Evolutionary conservation across 2,797 vertebrate genomes (phyloP).

Genomic region (Pygocentrus nattereri): DNA sequence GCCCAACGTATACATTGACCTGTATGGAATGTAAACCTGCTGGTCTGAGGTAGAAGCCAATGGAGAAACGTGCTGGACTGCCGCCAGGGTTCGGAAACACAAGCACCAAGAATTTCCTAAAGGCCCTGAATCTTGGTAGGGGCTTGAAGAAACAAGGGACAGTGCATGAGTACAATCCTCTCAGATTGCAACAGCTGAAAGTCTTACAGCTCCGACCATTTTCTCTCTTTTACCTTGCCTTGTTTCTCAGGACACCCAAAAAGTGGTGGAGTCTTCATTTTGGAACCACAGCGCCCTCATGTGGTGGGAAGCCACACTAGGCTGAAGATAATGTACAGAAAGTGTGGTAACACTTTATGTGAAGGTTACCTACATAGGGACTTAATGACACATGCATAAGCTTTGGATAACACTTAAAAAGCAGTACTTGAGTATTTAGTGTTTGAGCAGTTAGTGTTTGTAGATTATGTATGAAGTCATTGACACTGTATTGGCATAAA

Average conservation of each 20-base stretch:
- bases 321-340: neutral
- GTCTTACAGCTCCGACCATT: neutral
- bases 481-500: too few relatives aligned
- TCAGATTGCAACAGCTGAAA: neutral
- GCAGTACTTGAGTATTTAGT: too few relatives aligned
- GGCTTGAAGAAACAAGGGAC: neutral
- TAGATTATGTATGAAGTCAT: too few relatives aligned
- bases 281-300: constrained; percentile 23
- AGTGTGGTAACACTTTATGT: neutral
- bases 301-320: neutral
- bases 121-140: neutral
- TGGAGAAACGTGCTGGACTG: constrained; percentile 63
- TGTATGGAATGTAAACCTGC: constrained; percentile 68
- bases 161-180: neutral
- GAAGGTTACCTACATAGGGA: too few relatives aligned
- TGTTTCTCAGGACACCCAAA: neutral
- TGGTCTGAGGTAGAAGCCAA: constrained; percentile 69
- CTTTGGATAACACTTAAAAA: too few relatives aligned
- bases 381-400: too few relatives aligned
- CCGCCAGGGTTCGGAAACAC: constrained; percentile 51
- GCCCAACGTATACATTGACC: constrained; percentile 61
- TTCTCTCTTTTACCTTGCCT: neutral
- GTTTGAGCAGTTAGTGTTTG: too few relatives aligned
- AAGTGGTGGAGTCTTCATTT: neutral
- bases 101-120: constrained; percentile 24